phyloP scores from a whole-genome alignment of 2,888 invertebrate species.

The Euplexia lucipara region DNA sequence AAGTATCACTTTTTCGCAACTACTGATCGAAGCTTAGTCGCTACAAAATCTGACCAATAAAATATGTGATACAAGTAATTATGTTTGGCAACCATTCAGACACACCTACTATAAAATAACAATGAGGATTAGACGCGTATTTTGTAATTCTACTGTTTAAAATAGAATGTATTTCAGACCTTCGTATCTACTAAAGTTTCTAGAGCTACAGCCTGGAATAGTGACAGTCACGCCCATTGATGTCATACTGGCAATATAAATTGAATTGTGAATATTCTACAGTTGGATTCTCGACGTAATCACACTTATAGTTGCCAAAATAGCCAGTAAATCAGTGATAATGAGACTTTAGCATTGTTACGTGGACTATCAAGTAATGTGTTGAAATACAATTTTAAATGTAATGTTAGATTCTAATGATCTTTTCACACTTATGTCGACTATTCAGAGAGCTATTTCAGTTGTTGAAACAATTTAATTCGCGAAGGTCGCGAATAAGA shows the following conservation, averaged over 20 bases:
- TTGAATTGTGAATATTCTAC: slow-evolving; percentile 62
- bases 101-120: slow-evolving; percentile 26
- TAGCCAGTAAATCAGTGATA: slow-evolving; percentile 59
- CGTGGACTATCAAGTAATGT: slow-evolving; percentile 42
- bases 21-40: too few species aligned
- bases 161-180: slow-evolving; percentile 38
- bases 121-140: slow-evolving; percentile 26
- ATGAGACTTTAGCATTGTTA: slow-evolving; percentile 47
- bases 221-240: slow-evolving; percentile 52
- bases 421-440: slow-evolving; percentile 39
- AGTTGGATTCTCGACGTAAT: slow-evolving; percentile 55
- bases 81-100: slow-evolving; percentile 35
- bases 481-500: slow-evolving; percentile 18
- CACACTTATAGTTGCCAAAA: slow-evolving; percentile 68
- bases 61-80: slow-evolving; percentile 19
- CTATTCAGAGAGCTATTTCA: slow-evolving; percentile 50
- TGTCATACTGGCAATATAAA: slow-evolving; percentile 66
- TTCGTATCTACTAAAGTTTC: slow-evolving; percentile 37
- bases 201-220: slow-evolving; percentile 56
- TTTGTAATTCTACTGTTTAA: slow-evolving; percentile 28
- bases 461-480: slow-evolving; percentile 41
- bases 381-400: slow-evolving; percentile 41
- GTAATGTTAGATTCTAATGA: slow-evolving; percentile 47
- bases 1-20: not conserved
- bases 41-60: slow-evolving; percentile 9